phyloP scores from a whole-genome alignment of 2,113 vertebrate species.

The Thunnus maccoyii region DNA sequence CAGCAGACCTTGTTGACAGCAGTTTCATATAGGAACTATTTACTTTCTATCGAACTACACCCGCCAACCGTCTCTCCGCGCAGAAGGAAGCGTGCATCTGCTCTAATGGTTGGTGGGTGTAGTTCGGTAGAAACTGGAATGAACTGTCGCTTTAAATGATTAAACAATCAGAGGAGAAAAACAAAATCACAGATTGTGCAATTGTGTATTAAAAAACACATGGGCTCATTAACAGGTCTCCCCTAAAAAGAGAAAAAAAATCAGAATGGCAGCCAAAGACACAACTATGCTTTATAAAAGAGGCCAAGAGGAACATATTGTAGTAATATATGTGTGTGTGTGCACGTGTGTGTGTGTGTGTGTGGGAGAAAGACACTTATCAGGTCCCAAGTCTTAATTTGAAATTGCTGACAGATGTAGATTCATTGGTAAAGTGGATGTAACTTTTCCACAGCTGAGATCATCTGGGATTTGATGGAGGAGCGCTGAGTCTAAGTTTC shows the following conservation, averaged over 20 bases:
- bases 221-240: constrained; percentile 30
- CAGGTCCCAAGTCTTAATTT: constrained; percentile 60
- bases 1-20: too few species aligned
- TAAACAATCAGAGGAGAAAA: constrained; percentile 8
- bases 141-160: not conserved
- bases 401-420: constrained; percentile 77
- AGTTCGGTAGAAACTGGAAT: too few species aligned
- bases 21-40: too few species aligned
- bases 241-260: not conserved
- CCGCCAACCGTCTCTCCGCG: too few species aligned
- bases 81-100: too few species aligned
- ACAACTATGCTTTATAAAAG: constrained; percentile 28
- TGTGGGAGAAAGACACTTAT: constrained; percentile 27
- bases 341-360: constrained; percentile 4
- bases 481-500: not conserved
- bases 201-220: constrained; percentile 40
- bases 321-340: constrained; percentile 1
- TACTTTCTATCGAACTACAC: too few species aligned
- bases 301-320: constrained; percentile 29
- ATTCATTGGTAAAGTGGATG: constrained; percentile 47
- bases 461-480: constrained; percentile 35
- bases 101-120: too few species aligned
- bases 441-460: constrained; percentile 54
- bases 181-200: constrained; percentile 19
- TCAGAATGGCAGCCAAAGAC: constrained; percentile 40